These are phyloP conservation scores for Machimus rusticus DNA, from an alignment of 2,888 invertebrate species.

Conservation along the genomic window DNA sequence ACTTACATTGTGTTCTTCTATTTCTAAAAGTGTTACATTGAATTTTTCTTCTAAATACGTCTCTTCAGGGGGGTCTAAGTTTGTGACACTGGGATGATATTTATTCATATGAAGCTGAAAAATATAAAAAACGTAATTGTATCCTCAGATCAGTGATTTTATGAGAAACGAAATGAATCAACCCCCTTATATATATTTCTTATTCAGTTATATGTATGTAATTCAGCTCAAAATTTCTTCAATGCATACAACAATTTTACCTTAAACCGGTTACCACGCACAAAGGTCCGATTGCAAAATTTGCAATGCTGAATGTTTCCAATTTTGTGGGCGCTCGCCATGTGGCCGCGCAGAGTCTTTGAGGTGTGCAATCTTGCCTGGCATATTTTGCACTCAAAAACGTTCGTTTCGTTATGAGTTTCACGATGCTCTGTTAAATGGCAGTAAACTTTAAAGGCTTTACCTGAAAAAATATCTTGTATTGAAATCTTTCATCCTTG, in stretches of 20 bases:
- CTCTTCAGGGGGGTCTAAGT: neutral
- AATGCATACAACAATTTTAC: neutral
- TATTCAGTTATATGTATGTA: neutral
- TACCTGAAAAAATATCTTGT: neutral
- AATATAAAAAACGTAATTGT: too few relatives aligned
- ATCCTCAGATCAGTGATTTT: neutral
- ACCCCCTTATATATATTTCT: neutral
- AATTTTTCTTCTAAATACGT: neutral
- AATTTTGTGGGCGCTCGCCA: slow-evolving; percentile 4
- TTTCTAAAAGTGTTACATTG: neutral
- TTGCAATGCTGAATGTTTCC: neutral
- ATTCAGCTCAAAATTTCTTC: neutral
- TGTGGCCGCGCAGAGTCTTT: slow-evolving; percentile 12
- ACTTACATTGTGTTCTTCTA: too few relatives aligned
- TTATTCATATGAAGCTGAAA: neutral
- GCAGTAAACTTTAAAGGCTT: neutral
- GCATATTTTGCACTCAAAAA: neutral
- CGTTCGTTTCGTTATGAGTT: slow-evolving; percentile 21
- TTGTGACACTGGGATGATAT: neutral
- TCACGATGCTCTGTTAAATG: slow-evolving; percentile 28
- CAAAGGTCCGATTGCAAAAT: neutral
- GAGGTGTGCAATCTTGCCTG: slow-evolving; percentile 4
- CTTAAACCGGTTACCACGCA: neutral
- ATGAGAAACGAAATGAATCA: too few relatives aligned
- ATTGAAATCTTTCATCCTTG: neutral